Evolutionary conservation across 1,140 invertebrate species (phyloP).

Genomic region (Philopotamus ludificatus): DNA sequence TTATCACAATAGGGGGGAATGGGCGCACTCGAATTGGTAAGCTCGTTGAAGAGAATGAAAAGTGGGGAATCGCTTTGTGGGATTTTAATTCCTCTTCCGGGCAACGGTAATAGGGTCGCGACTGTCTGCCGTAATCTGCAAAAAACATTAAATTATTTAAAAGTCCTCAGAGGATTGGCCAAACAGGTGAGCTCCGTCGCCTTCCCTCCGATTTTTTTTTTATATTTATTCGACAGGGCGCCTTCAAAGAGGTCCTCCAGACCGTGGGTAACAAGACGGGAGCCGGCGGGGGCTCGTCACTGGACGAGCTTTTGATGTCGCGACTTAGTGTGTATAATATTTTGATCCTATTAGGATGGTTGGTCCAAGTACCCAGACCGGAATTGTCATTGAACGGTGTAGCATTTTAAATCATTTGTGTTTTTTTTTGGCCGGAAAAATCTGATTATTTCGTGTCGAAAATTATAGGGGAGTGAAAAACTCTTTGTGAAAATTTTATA

Average conservation of each 20-base stretch:
- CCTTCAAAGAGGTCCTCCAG: slow-evolving; percentile 29
- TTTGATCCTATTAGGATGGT: slow-evolving; percentile 39
- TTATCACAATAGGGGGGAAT: too few species aligned
- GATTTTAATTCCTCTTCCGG: slow-evolving; percentile 40
- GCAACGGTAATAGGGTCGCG: slow-evolving; percentile 41
- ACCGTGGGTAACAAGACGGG: slow-evolving; percentile 40
- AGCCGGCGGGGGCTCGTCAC: slow-evolving; percentile 23
- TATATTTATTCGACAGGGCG: slow-evolving; percentile 1
- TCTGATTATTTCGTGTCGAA: too few species aligned
- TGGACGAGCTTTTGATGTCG: slow-evolving; percentile 37
- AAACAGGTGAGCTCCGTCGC: slow-evolving; percentile 11
- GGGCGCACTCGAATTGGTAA: slow-evolving; percentile 1
- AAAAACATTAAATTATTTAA: slow-evolving; percentile 42
- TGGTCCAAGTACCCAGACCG: background rate
- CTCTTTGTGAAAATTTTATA: too few species aligned
- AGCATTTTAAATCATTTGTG: background rate
- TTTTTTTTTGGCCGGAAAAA: too few species aligned
- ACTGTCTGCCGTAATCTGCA: slow-evolving; percentile 37
- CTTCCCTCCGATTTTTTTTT: too few species aligned
- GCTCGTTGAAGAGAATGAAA: slow-evolving; percentile 18
- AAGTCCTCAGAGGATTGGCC: slow-evolving; percentile 37
- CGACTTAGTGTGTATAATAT: slow-evolving; percentile 38
- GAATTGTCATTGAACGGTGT: background rate
- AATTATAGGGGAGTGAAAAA: too few species aligned
- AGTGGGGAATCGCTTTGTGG: slow-evolving; percentile 38